Evolutionary conservation across 2,888 invertebrate genomes (phyloP), one percentile per base, ranked within the genome.

Genomic region (Drosophila algonquin): DNA sequence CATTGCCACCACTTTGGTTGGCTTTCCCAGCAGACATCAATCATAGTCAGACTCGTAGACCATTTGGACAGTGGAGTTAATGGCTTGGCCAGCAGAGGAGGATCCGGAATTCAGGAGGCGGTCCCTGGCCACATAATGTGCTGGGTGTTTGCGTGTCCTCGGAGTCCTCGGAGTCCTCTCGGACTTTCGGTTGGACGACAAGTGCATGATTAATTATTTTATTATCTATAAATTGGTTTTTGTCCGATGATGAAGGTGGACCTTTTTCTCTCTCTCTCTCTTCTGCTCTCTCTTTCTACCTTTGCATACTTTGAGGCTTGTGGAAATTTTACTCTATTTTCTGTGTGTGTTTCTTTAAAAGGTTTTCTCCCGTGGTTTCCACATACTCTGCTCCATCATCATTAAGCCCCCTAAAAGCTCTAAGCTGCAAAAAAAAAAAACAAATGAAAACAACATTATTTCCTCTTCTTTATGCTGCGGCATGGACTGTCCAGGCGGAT

Each of bases 131-230:
- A 75, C 61, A 80, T 85, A 88, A 86, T 85, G 87, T 63, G 76
- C 45, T 81, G 86, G 84, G 81, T 79, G 85, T 80, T 80, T 83
- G 74, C 81, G 87, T 81, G 84, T 81, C 81, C 77, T 81, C 35
- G n/a, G 40, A 40, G 84, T 81, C 81, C 77, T 81, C 35, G n/a
- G 40, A 40, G 40, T 40, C 14, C 14, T 40, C 40, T 40, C 14
- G 64, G 65, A 79, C 72, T 71, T 62, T 73, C 79, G 46, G 70
- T 76, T 74, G 68, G 32, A 35, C 35, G 89, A 88, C 89, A 85
- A 85, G 85, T 88, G 85, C 87, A 88, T 88, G 85, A 85, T 88
- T 85, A 85, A 85, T 85, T 85, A 85, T 88, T 86, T 83, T 83
- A 85, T 85, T 88, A 85, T 85, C 89, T 85, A 74, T 84, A 86